Evolutionary conservation across 1,140 invertebrate genomes (phyloP), one percentile per base, ranked within the genome.

Genomic region (Heliconius eleuchia): DNA sequence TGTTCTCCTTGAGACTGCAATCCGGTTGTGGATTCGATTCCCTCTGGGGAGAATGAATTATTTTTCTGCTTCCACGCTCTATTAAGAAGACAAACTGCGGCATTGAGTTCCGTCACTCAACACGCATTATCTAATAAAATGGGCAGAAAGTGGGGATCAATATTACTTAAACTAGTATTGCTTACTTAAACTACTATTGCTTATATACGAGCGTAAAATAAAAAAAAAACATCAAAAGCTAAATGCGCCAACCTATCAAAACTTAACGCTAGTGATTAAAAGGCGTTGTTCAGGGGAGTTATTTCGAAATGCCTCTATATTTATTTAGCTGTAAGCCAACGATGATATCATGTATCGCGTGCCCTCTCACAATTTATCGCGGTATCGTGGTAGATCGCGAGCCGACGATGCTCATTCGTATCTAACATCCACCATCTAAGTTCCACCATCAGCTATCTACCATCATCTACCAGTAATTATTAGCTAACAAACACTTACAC

Each of bases 331-430:
- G 74, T 76, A 76, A 76, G 70, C 60, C 23, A 76, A 76, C 60
- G 74, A 70, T 76, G 74, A 76, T 76, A 76, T 76, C 74, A 46
- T n/a, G 60, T 70, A 50, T 76, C 18, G 74, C 74, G 74, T 76
- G 74, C 23, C 19, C 74, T 19, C 37, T 16, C 4, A 42, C 74
- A 30, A 76, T 76, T 66, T 70, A 76, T 76, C 34, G 30, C 23
- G 13, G 57, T 76, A 76, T 76, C 74, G 39, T 11, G 39, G 18
- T 7, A 27, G n/a, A 76, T 76, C 74, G 57, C 74, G 27, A 39
- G 74, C 55, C 74, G 74, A 76, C 74, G 74, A 70, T 76, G 74
- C 74, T 76, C 74, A 66, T 42, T 60, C 57, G n/a, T 76, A 76
- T 66, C 55, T 46, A 46, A 55, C 74, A 76, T 60, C 74, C 39